Conservation (phyloP, 2,888 invertebrate species). For the Griposia aprilina region DNA sequence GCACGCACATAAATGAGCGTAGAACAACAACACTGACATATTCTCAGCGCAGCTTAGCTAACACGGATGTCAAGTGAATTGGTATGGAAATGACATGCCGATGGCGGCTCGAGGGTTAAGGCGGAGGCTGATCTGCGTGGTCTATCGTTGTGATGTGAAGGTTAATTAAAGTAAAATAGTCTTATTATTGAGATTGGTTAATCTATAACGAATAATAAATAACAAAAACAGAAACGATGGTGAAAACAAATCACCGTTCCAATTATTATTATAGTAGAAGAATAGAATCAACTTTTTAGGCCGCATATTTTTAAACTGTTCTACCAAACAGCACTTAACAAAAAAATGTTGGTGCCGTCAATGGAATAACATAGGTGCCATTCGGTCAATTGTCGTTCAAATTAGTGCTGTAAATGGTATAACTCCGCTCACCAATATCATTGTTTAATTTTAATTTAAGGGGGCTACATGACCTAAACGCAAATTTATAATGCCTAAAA, state of each 20-base stretch:
- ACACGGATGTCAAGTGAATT: conserved; percentile 63
- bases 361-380: no score
- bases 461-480: no score
- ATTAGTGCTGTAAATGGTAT: no score
- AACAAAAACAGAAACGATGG: background rate
- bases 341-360: no score
- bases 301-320: no score
- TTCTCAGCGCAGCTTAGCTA: conserved; percentile 27
- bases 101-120: background rate
- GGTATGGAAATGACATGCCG: conserved; percentile 68
- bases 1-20: conserved; percentile 5
- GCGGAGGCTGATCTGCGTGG: background rate
- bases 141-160: background rate
- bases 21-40: conserved; percentile 37
- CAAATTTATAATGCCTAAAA: no score
- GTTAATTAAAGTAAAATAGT: background rate
- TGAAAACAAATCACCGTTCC: background rate
- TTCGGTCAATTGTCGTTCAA: no score
- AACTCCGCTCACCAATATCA: no score
- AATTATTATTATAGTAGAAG: no score
- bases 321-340: no score
- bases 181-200: background rate
- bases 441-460: no score
- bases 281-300: no score
- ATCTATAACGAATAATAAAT: background rate